Evolutionary conservation across 2,113 vertebrate genomes (phyloP), one percentile per base, ranked within the genome.

Genomic region (Ia io): DNA sequence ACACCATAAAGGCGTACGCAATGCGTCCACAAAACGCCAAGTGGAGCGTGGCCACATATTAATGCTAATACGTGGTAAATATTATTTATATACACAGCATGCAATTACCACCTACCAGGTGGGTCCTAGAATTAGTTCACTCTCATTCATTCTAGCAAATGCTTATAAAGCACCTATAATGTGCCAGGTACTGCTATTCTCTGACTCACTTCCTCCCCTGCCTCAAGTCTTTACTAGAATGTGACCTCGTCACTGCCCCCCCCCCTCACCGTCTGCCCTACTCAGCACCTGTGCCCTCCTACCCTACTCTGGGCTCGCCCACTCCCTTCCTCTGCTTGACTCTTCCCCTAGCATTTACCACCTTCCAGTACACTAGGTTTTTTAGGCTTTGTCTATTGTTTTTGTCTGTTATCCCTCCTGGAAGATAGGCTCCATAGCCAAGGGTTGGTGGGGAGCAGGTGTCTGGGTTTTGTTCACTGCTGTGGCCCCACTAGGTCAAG

Each of bases 391-490:
- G 37, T 30, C 65, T 18, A 2, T 13, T 71, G 11, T 28, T 80
- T 76, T n/a, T 37, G 16, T 80, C 47, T 69, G 20, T 28, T 30
- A 17, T 22, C 30, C 37, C 32, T 22, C 8, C 22, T 35, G n/a
- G 69, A 51, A 69, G 73, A n/a, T n/a, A n/a, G 42, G 13, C 78
- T 42, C 23, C 14, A 2, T 9, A 2, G 40, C 14, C 23, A 42
- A 25, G 61, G 28, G 40, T 1, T 18, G 20, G 20, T 10, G 0
- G 28, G 9, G 0, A n/a, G 16, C 0, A 1, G 7, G 6, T 30
- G 17, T 42, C 35, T 56, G 49, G 0, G 22, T 40, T 79, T 44
- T 51, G 3, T 18, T 86, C n/a, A 25, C 61, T 71, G 11, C 59
- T n/a, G 1, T 32, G 35, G 47, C 40, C 40, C 79, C 10, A 0